A percentile compares a stretch with the other conserved stretches of the same genome.
These are phyloP conservation scores for Falco berigora DNA, from an alignment of 2,797 vertebrate genomes.

Conservation along the genomic window DNA sequence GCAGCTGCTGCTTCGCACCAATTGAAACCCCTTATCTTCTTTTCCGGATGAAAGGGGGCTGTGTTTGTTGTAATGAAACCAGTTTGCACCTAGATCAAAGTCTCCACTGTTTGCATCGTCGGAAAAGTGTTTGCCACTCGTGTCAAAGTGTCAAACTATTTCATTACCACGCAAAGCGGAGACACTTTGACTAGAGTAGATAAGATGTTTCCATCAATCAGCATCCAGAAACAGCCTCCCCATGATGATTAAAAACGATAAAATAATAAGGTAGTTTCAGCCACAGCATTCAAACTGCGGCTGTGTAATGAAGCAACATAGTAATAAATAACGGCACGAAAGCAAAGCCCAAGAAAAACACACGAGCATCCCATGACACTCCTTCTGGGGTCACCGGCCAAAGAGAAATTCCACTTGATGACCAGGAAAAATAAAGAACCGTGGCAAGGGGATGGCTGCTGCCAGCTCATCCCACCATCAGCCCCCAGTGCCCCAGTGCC, in stretches of 20 bases:
- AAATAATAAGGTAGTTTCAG: background rate
- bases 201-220: constrained; percentile 53
- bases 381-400: background rate
- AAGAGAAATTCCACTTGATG: background rate
- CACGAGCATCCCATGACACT: fast-evolving
- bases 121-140: constrained; percentile 3
- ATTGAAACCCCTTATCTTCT: background rate
- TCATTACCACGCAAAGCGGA: constrained; percentile 19
- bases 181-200: constrained; percentile 44
- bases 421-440: background rate
- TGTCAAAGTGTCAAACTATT: constrained; percentile 58
- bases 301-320: background rate
- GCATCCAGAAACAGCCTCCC: constrained; percentile 29
- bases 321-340: background rate
- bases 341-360: background rate
- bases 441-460: background rate
- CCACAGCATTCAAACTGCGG: fast-evolving
- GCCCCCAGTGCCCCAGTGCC: fast-evolving
- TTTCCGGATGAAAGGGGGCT: background rate
- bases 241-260: background rate
- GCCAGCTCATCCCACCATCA: fast-evolving
- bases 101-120: background rate
- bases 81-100: constrained; percentile 56
- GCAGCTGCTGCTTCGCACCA: background rate
- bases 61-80: constrained; percentile 27